Evolutionary conservation across 2,888 invertebrate species (phyloP).

Genomic region (Dicyrtoma fusca): DNA sequence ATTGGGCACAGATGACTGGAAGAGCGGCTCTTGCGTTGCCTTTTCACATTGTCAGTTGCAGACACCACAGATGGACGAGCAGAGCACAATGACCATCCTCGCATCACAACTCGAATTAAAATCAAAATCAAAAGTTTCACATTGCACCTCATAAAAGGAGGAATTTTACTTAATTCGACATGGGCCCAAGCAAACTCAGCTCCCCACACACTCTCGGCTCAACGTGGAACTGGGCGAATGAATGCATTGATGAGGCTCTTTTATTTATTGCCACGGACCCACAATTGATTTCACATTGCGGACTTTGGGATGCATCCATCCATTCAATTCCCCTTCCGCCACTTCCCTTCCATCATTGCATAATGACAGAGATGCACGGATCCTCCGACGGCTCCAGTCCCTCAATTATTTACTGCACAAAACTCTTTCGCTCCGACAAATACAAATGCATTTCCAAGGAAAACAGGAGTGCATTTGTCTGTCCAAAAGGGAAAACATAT

Average conservation of each 20-base stretch:
- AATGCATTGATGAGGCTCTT: too few species aligned
- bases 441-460: too few species aligned
- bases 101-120: neutral
- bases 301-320: neutral
- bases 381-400: too few species aligned
- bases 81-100: neutral
- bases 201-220: too few species aligned
- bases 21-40: neutral
- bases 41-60: neutral
- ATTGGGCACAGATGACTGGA: neutral
- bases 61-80: neutral
- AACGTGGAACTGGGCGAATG: too few species aligned
- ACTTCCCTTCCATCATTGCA: neutral
- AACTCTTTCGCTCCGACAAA: too few species aligned
- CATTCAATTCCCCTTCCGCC: neutral
- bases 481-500: too few species aligned
- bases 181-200: neutral
- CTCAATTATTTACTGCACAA: neutral
- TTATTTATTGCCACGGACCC: conserved; percentile 21
- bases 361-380: too few species aligned
- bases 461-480: too few species aligned
- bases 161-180: neutral
- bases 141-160: neutral
- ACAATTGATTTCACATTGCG: conserved; percentile 26
- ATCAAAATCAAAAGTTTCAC: neutral